Evolutionary conservation across 2,888 invertebrate genomes (phyloP).

Genomic region (Archips xylosteana): DNA sequence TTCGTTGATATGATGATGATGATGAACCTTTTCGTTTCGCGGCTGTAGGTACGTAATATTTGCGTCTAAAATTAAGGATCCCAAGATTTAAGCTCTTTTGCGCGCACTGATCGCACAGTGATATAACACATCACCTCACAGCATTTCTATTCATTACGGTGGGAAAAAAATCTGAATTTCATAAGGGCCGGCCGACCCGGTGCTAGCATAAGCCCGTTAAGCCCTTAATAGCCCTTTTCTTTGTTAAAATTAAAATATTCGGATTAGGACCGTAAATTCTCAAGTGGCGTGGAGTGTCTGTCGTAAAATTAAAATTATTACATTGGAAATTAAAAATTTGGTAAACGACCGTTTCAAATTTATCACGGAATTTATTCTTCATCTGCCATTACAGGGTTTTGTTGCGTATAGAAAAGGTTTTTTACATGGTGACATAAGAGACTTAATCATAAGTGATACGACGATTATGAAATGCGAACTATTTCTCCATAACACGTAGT

Average conservation of each 20-base stretch:
- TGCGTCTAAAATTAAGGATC: too few relatives aligned
- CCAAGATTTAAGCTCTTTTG: neutral
- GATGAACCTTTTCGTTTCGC: too few relatives aligned
- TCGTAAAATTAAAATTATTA: conserved; percentile 30
- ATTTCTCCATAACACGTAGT: too few relatives aligned
- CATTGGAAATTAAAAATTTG: conserved; percentile 23
- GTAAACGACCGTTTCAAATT: neutral
- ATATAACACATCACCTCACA: neutral
- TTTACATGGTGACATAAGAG: too few relatives aligned
- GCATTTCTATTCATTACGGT: neutral
- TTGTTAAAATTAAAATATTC: conserved; percentile 34
- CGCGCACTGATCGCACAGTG: neutral
- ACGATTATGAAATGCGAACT: too few relatives aligned
- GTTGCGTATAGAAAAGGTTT: too few relatives aligned
- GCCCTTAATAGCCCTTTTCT: conserved; percentile 20
- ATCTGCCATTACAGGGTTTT: too few relatives aligned
- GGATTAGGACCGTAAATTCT: conserved; percentile 29
- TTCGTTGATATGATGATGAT: too few relatives aligned
- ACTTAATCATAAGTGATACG: too few relatives aligned
- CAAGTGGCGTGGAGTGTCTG: conserved; percentile 22
- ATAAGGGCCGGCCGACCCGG: neutral
- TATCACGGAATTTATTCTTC: neutral
- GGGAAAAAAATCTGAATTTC: conserved; percentile 11
- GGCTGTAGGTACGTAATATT: too few relatives aligned
- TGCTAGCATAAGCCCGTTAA: conserved; percentile 12